Evolutionary conservation across 2,113 vertebrate genomes (phyloP).

Genomic region (Typhlomys cinereus): DNA sequence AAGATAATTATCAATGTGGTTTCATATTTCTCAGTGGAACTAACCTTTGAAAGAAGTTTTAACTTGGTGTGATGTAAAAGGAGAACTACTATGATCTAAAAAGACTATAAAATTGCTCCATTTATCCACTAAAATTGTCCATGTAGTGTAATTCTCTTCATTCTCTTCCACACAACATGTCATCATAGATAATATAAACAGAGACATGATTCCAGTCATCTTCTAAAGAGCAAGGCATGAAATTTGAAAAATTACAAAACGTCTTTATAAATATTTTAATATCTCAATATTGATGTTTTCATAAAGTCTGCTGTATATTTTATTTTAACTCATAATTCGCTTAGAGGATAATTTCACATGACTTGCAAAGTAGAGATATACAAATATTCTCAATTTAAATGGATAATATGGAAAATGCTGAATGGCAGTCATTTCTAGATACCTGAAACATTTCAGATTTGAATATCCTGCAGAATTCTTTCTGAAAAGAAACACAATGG

Average conservation of each 20-base stretch:
- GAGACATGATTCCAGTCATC: background rate
- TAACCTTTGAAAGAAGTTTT: background rate
- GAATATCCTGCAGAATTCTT: background rate
- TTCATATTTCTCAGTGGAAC: background rate
- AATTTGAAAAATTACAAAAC: background rate
- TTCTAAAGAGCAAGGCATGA: background rate
- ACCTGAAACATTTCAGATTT: background rate
- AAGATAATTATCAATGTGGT: background rate
- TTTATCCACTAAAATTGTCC: background rate
- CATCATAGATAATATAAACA: background rate
- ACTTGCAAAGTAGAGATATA: background rate
- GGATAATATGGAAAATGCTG: background rate
- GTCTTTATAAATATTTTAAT: background rate
- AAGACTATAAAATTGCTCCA: background rate
- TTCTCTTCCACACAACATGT: background rate
- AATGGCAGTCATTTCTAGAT: background rate
- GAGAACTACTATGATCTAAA: background rate
- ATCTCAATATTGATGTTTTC: background rate
- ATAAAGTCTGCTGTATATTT: background rate
- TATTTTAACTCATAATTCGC: background rate
- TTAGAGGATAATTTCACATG: background rate
- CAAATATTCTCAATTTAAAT: background rate
- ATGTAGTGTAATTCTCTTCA: background rate
- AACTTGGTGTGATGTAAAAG: background rate
- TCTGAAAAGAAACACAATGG: constrained; percentile 28